Percentiles rank a stretch among this genome's conserved stretches.
These are phyloP conservation scores for Drosophila formosana DNA, from an alignment of 2,888 invertebrate genomes.

Conservation along the genomic window DNA sequence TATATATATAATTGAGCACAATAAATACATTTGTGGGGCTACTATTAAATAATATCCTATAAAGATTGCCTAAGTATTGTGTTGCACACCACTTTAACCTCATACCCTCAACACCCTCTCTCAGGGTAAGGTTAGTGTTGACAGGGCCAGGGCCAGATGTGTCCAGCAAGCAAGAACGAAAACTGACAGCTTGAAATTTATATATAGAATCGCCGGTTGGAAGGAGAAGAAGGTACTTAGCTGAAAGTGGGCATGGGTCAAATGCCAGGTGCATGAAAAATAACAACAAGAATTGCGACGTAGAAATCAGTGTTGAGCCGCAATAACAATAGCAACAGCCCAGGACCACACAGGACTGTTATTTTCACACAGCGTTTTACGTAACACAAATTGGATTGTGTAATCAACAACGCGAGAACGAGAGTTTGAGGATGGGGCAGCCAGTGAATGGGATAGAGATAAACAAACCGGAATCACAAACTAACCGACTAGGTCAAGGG, in stretches of 20 bases:
- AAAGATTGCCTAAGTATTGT: conserved; percentile 60
- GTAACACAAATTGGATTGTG: conserved; percentile 74
- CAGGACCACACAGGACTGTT: conserved; percentile 53
- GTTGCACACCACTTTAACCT: conserved; percentile 42
- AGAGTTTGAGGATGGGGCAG: conserved; percentile 11
- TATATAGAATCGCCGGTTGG: conserved; percentile 63
- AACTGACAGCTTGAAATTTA: conserved; percentile 51
- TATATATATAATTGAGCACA: neutral
- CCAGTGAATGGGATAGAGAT: conserved; percentile 10
- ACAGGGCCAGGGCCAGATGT: conserved; percentile 67
- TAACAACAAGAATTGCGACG: conserved; percentile 54
- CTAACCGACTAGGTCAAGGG: conserved; percentile 55
- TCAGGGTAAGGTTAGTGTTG: conserved; percentile 16
- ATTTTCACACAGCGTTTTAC: conserved; percentile 68
- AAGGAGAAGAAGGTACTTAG: conserved; percentile 12
- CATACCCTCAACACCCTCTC: conserved; percentile 4
- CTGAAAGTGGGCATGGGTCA: conserved; percentile 23
- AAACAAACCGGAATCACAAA: conserved; percentile 11
- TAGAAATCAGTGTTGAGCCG: conserved; percentile 45
- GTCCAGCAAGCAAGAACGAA: conserved; percentile 32
- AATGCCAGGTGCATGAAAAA: conserved; percentile 42
- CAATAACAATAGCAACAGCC: conserved; percentile 35
- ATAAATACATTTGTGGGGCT: conserved; percentile 24
- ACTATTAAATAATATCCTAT: conserved; percentile 69
- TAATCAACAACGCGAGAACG: conserved; percentile 55